Evolutionary conservation across 2,888 invertebrate genomes (phyloP).

Genomic region (Aporophyla lueneburgensis): DNA sequence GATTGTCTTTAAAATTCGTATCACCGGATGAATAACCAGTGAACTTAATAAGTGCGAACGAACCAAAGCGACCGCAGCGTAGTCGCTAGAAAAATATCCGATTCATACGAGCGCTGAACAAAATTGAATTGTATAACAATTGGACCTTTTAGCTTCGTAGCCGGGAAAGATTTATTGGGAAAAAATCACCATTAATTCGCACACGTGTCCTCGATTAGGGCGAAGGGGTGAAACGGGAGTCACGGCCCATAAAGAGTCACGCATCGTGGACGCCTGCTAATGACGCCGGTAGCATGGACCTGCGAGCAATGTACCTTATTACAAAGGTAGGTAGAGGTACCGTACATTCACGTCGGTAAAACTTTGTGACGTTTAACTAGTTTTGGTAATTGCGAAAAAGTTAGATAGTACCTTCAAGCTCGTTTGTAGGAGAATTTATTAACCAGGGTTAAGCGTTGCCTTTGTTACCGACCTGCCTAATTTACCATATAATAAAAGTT

Average conservation of each 20-base stretch:
- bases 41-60: conserved; percentile 47
- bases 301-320: conserved; percentile 59
- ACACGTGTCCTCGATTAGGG: conserved; percentile 89
- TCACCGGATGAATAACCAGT: conserved; percentile 26
- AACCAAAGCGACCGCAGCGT: conserved; percentile 53
- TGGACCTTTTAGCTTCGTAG: conserved; percentile 75
- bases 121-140: conserved; percentile 73
- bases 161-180: conserved; percentile 77
- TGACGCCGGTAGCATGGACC: conserved; percentile 74
- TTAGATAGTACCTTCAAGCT: conserved; percentile 32
- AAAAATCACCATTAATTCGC: conserved; percentile 88
- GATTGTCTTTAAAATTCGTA: conserved; percentile 30
- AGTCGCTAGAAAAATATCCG: conserved; percentile 66
- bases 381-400: conserved; percentile 61
- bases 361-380: conserved; percentile 61
- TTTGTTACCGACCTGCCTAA: neutral
- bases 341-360: conserved; percentile 38
- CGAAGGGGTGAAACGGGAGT: conserved; percentile 85
- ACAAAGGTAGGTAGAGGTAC: conserved; percentile 32
- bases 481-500: neutral
- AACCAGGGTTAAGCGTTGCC: conserved; percentile 2
- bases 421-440: conserved; percentile 39
- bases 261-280: conserved; percentile 84
- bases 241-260: conserved; percentile 89
- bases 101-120: conserved; percentile 61